Evolutionary conservation across 2,797 vertebrate genomes (phyloP).

Genomic region (Micrastur ruficollis): DNA sequence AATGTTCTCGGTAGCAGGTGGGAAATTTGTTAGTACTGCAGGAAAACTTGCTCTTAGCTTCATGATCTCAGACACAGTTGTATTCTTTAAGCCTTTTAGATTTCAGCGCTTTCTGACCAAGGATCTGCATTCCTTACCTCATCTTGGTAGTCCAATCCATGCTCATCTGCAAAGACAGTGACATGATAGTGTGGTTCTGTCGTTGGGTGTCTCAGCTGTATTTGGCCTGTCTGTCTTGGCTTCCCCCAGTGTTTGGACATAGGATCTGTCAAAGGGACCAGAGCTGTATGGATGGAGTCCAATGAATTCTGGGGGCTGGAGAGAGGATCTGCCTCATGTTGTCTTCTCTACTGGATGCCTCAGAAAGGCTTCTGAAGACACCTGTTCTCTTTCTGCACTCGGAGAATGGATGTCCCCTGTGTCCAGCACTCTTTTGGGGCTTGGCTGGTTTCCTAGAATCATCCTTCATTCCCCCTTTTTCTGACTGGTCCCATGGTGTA

Average conservation of each 20-base stretch:
- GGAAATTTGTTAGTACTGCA: background rate
- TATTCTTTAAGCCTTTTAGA: background rate
- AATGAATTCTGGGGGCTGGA: background rate
- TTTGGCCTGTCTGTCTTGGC: background rate
- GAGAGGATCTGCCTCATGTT: background rate
- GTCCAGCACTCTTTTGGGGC: background rate
- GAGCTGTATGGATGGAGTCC: background rate
- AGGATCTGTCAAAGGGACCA: background rate
- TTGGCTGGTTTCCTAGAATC: background rate
- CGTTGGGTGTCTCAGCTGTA: background rate
- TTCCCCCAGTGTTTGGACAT: background rate
- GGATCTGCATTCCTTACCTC: background rate
- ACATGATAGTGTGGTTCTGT: background rate
- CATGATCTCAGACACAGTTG: background rate
- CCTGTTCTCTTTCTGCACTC: background rate
- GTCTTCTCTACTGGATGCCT: background rate
- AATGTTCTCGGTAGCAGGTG: background rate
- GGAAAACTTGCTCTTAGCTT: background rate
- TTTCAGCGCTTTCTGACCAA: background rate
- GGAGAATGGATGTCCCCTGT: background rate
- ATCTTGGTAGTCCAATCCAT: background rate
- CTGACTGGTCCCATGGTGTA: background rate
- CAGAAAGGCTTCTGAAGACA: background rate
- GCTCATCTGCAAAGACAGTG: background rate
- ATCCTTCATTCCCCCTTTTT: background rate